phyloP scores from a whole-genome alignment of 2,113 vertebrate genomes.

The Pelvicachromis taeniatus region DNA sequence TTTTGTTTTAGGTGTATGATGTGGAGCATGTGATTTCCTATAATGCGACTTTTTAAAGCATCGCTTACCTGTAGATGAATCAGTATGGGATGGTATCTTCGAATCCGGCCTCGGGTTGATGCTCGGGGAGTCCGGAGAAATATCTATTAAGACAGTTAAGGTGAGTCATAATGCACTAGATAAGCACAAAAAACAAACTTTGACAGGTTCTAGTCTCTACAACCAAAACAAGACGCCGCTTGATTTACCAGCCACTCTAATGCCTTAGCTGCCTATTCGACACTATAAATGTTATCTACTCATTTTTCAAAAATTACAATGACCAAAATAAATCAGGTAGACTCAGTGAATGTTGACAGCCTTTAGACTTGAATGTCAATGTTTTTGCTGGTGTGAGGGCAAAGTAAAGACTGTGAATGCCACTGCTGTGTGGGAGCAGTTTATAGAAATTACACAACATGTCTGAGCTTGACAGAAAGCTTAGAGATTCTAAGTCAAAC shows the following conservation, averaged over 20 bases:
- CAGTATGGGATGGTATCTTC: constrained; percentile 51
- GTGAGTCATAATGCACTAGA: neutral
- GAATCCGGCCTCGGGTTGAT: constrained; percentile 43
- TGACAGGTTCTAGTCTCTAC: neutral
- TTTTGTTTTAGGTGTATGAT: neutral
- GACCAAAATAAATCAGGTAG: constrained; percentile 33
- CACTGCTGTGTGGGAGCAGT: constrained; percentile 1
- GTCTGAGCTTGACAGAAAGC: constrained; percentile 13
- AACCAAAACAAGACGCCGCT: neutral
- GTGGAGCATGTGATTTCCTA: neutral
- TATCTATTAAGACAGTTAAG: constrained; percentile 38
- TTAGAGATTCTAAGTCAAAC: constrained; percentile 7
- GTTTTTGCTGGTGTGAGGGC: constrained; percentile 52
- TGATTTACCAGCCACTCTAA: neutral
- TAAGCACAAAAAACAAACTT: neutral
- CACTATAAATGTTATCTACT: constrained; percentile 25
- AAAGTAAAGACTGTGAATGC: neutral
- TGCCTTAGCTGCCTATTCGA: constrained; percentile 12
- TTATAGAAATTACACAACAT: constrained; percentile 33
- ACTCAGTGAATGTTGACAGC: constrained; percentile 8
- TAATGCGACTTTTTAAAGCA: neutral
- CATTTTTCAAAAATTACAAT: constrained; percentile 28
- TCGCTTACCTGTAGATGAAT: constrained; percentile 67
- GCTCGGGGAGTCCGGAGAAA: constrained; percentile 44
- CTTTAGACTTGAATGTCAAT: constrained; percentile 40